Evolutionary conservation across 1,140 invertebrate genomes (phyloP).

Genomic region (Bombus fervidus): DNA sequence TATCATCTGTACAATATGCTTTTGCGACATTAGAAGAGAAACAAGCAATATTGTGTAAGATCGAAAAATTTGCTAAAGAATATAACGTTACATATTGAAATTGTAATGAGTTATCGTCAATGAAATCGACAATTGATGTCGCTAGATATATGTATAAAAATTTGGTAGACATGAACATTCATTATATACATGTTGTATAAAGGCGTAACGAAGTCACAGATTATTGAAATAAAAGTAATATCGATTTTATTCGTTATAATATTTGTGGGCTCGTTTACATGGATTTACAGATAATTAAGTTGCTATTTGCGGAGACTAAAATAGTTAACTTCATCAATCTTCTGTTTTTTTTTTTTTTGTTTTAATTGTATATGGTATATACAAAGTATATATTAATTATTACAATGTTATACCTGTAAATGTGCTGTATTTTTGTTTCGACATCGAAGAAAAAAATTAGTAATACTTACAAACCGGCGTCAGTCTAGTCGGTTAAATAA

Average conservation of each 20-base stretch:
- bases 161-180: too few relatives aligned
- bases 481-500: conserved; percentile 28
- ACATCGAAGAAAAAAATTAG: conserved; percentile 3
- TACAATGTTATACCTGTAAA: conserved; percentile 57
- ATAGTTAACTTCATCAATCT: conserved; percentile 73
- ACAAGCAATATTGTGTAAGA: conserved; percentile 68
- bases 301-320: conserved; percentile 74
- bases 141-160: background rate
- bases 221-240: conserved; percentile 74
- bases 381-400: conserved; percentile 66
- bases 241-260: conserved; percentile 77
- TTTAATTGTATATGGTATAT: conserved; percentile 59
- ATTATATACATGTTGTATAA: background rate
- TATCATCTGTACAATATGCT: conserved; percentile 79
- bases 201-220: background rate
- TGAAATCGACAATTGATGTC: background rate
- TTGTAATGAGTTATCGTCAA: background rate
- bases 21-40: conserved; percentile 83
- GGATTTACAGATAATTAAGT: conserved; percentile 79
- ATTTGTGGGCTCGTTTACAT: conserved; percentile 76
- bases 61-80: conserved; percentile 49
- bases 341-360: conserved; percentile 52
- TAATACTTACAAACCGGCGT: conserved; percentile 34
- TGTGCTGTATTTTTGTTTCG: conserved; percentile 46
- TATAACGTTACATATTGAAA: background rate